These are phyloP conservation scores for Pedetes capensis DNA, from an alignment of 2,113 vertebrate species.

Conservation along the genomic window DNA sequence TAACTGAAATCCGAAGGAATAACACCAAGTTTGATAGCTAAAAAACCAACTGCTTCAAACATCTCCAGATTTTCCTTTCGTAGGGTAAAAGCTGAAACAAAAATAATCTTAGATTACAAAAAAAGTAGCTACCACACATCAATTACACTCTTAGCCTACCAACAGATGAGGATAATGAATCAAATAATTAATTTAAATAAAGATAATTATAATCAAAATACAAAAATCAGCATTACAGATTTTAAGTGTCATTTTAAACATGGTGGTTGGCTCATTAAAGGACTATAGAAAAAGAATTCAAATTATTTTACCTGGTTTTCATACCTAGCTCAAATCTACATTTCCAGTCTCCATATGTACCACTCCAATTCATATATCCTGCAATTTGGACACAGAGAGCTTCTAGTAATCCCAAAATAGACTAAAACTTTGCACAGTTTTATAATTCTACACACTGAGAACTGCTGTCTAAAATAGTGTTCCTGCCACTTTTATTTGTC, in stretches of 20 bases:
- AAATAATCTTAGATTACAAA: conserved; percentile 49
- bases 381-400: not conserved
- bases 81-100: conserved; percentile 91
- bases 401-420: not conserved
- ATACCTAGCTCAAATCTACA: not conserved
- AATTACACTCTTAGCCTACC: not conserved
- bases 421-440: not conserved
- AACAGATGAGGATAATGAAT: conserved; percentile 9
- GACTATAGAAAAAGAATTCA: not conserved
- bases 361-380: not conserved
- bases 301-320: not conserved
- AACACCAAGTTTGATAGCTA: conserved; percentile 91
- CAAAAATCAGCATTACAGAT: not conserved
- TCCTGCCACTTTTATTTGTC: not conserved
- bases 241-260: not conserved
- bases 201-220: conserved; percentile 1
- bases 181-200: conserved; percentile 8
- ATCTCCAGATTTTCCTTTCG: conserved; percentile 96
- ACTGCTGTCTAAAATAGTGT: not conserved
- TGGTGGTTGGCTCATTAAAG: not conserved
- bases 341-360: not conserved
- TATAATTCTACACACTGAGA: not conserved
- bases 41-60: conserved; percentile 91
- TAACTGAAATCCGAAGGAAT: conserved; percentile 97
- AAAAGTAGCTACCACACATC: not conserved